A percentile compares a stretch with the other conserved stretches of the same genome.
Conservation (phyloP, 2,888 invertebrate species). For the Volucella bombylans region DNA sequence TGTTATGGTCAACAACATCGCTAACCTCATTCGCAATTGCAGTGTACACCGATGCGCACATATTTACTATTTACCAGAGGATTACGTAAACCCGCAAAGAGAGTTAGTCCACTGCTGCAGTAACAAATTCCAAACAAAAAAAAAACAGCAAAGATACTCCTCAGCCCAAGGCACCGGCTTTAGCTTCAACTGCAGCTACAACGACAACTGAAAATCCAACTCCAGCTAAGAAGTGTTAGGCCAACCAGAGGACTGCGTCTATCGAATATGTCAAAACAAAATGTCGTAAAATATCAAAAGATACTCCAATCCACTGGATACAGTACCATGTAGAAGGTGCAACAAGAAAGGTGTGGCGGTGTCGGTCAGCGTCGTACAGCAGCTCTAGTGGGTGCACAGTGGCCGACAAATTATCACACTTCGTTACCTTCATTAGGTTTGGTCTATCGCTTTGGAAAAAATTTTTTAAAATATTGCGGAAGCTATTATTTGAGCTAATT, state of each 20-base stretch:
- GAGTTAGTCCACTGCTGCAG: not conserved
- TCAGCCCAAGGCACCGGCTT: slow-evolving; percentile 19
- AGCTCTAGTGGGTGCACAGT: slow-evolving; percentile 34
- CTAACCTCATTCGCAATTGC: slow-evolving; percentile 65
- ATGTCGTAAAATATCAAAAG: slow-evolving; percentile 71
- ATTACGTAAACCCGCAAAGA: slow-evolving; percentile 59
- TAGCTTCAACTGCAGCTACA: too few relatives aligned
- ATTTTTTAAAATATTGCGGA: slow-evolving; percentile 53
- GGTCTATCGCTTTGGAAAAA: not conserved
- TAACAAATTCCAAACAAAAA: not conserved
- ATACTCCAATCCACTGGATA: slow-evolving; percentile 28
- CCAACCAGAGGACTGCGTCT: slow-evolving; percentile 49
- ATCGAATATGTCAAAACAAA: slow-evolving; percentile 70
- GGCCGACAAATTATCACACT: slow-evolving; percentile 67
- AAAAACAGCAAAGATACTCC: slow-evolving; percentile 18
- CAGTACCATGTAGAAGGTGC: slow-evolving; percentile 5
- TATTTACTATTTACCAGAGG: slow-evolving; percentile 44
- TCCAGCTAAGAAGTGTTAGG: slow-evolving; percentile 25
- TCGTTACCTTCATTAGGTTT: slow-evolving; percentile 60
- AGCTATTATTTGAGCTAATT: slow-evolving; percentile 45
- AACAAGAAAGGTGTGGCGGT: slow-evolving; percentile 55
- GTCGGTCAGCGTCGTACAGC: not conserved
- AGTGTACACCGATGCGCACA: slow-evolving; percentile 35
- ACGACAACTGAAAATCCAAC: not conserved
- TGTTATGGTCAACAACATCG: slow-evolving; percentile 72